Conservation (phyloP, 2,113 vertebrate species). For the Eudyptes chrysolophus region DNA sequence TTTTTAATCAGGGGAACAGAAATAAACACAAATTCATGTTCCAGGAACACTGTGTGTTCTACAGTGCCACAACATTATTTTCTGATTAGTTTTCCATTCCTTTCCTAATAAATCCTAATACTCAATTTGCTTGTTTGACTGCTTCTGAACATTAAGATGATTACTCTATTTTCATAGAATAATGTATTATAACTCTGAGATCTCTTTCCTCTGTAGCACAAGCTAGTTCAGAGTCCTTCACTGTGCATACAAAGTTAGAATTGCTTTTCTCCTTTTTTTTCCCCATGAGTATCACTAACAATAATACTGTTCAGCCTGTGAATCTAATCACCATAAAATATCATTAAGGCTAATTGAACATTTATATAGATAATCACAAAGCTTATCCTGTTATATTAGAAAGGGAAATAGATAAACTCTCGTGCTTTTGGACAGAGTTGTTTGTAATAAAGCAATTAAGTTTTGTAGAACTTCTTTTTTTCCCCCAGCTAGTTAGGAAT, state of each 20-base stretch:
- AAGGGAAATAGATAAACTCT: conserved; percentile 1
- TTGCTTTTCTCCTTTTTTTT: conserved; percentile 28
- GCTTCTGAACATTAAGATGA: conserved; percentile 48
- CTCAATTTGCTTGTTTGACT: conserved; percentile 49
- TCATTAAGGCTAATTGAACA: conserved; percentile 49
- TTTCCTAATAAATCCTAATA: conserved; percentile 50
- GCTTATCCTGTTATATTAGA: background rate
- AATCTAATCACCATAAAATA: conserved; percentile 50
- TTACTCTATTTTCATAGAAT: conserved; percentile 35
- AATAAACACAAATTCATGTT: background rate
- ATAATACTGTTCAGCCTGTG: conserved; percentile 41
- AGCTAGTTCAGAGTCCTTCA: background rate
- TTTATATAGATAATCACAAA: conserved; percentile 49
- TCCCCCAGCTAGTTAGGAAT: background rate
- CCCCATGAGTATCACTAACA: conserved; percentile 28
- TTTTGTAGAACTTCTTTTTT: background rate
- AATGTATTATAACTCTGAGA: conserved; percentile 6
- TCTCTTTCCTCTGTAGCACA: background rate
- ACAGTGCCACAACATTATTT: background rate
- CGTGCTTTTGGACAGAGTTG: background rate
- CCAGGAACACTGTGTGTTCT: conserved; percentile 24
- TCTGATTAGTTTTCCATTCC: conserved; percentile 7
- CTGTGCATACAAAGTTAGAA: conserved; percentile 45
- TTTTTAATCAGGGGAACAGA: background rate
- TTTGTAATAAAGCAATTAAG: background rate